phyloP scores from a whole-genome alignment of 2,113 vertebrate genomes.

The Herpetotheres cachinnans region DNA sequence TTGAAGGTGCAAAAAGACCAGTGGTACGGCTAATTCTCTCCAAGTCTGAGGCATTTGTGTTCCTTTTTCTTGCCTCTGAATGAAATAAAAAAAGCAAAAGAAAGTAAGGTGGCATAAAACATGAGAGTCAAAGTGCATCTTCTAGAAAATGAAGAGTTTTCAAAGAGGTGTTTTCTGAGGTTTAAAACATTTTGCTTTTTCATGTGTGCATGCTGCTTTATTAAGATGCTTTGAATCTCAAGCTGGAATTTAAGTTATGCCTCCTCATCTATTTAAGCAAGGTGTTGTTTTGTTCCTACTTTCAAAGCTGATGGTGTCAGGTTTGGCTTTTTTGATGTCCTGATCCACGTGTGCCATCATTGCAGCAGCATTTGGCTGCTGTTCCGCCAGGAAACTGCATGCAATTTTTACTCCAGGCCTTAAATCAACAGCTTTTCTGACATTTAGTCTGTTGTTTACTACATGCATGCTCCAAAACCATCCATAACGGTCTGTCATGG shows the following conservation, averaged over 20 bases:
- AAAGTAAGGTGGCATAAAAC: not conserved
- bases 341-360: not conserved
- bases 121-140: not conserved
- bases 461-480: not conserved
- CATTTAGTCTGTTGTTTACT: not conserved
- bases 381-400: rapidly evolving
- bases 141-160: not conserved
- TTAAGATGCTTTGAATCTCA: slow-evolving; percentile 11
- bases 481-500: not conserved
- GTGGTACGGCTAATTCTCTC: rapidly evolving
- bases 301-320: slow-evolving; percentile 29
- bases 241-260: not conserved
- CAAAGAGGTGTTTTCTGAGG: not conserved
- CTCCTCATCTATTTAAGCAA: not conserved
- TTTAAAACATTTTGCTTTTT: not conserved
- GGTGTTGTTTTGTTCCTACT: slow-evolving; percentile 18
- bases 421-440: not conserved
- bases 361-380: not conserved
- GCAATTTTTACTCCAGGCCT: not conserved
- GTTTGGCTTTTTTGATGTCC: slow-evolving; percentile 34
- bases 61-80: not conserved
- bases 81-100: not conserved
- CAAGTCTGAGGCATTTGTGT: rapidly evolving
- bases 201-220: not conserved
- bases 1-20: not conserved